Evolutionary conservation across 2,888 invertebrate genomes (phyloP), one percentile per base, ranked within the genome.

Genomic region (Lamellibrachia columna): DNA sequence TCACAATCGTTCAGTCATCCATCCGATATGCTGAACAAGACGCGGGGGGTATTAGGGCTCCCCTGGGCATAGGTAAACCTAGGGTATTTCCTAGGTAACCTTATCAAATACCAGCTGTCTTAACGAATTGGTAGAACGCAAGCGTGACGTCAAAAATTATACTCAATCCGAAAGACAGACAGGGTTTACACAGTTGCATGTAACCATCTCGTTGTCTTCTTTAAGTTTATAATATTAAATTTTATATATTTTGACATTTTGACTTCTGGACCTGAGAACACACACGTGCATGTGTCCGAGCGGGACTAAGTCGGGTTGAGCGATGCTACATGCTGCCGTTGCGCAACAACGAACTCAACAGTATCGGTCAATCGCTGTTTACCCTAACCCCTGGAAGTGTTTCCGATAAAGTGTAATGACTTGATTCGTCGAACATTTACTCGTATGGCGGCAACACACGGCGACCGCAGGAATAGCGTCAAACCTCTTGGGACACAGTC

Each of bases 71-170:
- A 40, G 40, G 40, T 40, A 40, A 40, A 75, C 75, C 15, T 22
- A 1, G 75, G 22, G 40, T 40, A 40, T 40, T 40, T 40, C 40
- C 40, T 75, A 75, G 75, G 75, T 15, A 75, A 75, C 75, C 22
- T 75, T 75, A 75, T 75, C 75, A 75, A 75, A 75, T 75, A n/a
- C 75, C 75, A 75, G 75, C 75, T 75, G 75, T 75, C 75, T 75
- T 75, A 75, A 75, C 75, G 75, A 75, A 22, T 75, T 75, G 75
- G 22, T 15, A 75, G 15, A 75, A 15, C 75, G n/a, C 22, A 15
- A 22, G 22, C 22, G 22, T 75, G 75, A 75, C 22, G 75, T 75
- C 75, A 75, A 40, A 40, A 40, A 22, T 75, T 75, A 22, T 75
- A 75, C 22, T 22, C 22, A 75, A 75, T 75, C 22, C n/a, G 75